A percentile compares a stretch with the other conserved stretches of the same genome.
These are phyloP conservation scores for Salpingus planirostris DNA, from an alignment of 2,888 invertebrate genomes.

Conservation along the genomic window DNA sequence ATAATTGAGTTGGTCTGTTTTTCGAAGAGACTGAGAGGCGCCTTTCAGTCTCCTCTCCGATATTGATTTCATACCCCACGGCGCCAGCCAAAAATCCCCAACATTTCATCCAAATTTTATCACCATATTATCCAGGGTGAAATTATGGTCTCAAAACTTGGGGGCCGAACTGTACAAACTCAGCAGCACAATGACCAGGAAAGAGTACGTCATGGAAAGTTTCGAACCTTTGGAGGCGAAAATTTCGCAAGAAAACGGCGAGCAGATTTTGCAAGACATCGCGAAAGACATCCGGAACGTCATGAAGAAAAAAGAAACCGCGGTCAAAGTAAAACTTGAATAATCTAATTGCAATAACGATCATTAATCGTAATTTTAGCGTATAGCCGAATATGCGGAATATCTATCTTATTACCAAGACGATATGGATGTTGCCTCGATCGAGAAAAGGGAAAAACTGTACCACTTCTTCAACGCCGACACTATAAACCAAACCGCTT, in stretches of 20 bases:
- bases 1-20: no score
- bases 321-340: conserved; percentile 63
- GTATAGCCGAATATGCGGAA: conserved; percentile 36
- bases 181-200: conserved; percentile 67
- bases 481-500: conserved; percentile 47
- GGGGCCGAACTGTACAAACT: conserved; percentile 66
- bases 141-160: conserved; percentile 68
- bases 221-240: conserved; percentile 25
- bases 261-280: conserved; percentile 67
- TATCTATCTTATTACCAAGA: conserved; percentile 30
- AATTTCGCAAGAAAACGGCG: conserved; percentile 42
- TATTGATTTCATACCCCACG: no score
- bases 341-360: conserved; percentile 1
- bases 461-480: conserved; percentile 63
- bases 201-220: conserved; percentile 44
- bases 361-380: conserved; percentile 23
- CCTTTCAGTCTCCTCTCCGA: no score
- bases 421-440: conserved; percentile 21
- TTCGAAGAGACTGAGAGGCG: no score
- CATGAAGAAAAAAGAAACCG: conserved; percentile 78
- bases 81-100: no score
- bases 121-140: conserved; percentile 62
- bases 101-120: no score
- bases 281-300: conserved; percentile 72
- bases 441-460: conserved; percentile 35